Evolutionary conservation across 2,113 vertebrate species (phyloP), one percentile per base, ranked within the genome.

Genomic region (Agelaius tricolor): DNA sequence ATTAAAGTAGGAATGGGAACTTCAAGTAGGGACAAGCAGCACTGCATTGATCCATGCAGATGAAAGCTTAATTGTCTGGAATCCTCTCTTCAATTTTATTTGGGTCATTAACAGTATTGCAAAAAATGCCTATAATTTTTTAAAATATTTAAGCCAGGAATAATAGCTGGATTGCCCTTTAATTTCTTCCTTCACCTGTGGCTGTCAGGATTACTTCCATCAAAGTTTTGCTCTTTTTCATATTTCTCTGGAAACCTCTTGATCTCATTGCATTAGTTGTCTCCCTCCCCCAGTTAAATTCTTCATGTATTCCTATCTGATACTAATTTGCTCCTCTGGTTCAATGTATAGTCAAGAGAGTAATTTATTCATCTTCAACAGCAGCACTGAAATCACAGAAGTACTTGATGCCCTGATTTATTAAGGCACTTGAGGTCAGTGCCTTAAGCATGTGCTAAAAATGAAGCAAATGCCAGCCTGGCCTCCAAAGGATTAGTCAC

Each of bases 341-440:
- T 90, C 73, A 92, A 30, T 57, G 59, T 88, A 90, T 90, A 93
- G 95, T 91, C 80, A 89, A 52, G 80, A 95, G 91, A 93, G 33
- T 87, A 87, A 95, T 93, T 93, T 91, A 78, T 92, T 87, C 73
- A 75, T 91, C 57, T 82, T 59, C 65, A 75, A 6, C 59, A 94
- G 77, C 66, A 74, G 76, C 44, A 74, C 61, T 81, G 91, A 92
- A 94, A 89, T 92, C 93, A 90, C 86, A 95, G 57, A 92, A 84
- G 93, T 71, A 75, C 94, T 93, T 81, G 89, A 92, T 95, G 86
- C 61, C 39, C 89, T 95, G 84, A 91, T 97, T 94, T 95, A 94
- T 94, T 88, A 84, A 93, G 89, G 91, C 57, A 89, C 77, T 96
- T 75, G 41, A 91, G 93, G 89, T 97, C 94, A 91, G 65, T 82